Percentiles rank a stretch among this genome's conserved stretches.
phyloP scores from a whole-genome alignment of 2,113 vertebrate genomes.

The Sorex fumeus region DNA sequence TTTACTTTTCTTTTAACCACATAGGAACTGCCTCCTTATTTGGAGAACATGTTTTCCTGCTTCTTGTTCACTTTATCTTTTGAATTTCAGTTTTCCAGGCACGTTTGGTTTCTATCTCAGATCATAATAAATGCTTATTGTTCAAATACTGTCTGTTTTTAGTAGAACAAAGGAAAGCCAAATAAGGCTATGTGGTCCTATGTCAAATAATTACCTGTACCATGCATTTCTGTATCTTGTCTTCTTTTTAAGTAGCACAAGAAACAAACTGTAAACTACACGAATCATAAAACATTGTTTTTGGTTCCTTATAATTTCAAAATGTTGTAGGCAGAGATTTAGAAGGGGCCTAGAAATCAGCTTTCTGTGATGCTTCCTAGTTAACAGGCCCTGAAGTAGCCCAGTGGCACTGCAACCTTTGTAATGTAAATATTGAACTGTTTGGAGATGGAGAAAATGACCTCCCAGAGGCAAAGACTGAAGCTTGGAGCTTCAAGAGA shows the following conservation, averaged over 20 bases:
- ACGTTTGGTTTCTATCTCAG: conserved; percentile 3
- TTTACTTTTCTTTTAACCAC: background rate
- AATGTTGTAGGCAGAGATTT: no score
- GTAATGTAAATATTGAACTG: no score
- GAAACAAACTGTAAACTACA: background rate
- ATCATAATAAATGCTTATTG: conserved; percentile 2
- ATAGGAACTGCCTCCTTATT: background rate
- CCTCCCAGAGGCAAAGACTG: no score
- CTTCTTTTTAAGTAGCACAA: background rate
- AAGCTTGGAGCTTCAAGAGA: no score
- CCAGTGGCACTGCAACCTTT: no score
- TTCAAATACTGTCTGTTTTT: conserved; percentile 25
- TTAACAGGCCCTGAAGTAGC: no score
- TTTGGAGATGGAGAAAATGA: no score
- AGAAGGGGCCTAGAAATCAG: no score
- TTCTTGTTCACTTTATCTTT: conserved; percentile 9
- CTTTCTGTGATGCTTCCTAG: no score
- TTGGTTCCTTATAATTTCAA: no score
- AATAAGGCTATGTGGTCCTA: background rate
- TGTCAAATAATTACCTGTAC: background rate
- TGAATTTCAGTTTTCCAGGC: conserved; percentile 23
- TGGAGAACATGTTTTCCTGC: background rate
- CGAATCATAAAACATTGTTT: background rate
- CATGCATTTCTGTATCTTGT: background rate
- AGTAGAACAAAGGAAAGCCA: background rate